These are phyloP conservation scores for Lissocephala sabroskyi DNA, from an alignment of 2,888 invertebrate species.

Conservation along the genomic window DNA sequence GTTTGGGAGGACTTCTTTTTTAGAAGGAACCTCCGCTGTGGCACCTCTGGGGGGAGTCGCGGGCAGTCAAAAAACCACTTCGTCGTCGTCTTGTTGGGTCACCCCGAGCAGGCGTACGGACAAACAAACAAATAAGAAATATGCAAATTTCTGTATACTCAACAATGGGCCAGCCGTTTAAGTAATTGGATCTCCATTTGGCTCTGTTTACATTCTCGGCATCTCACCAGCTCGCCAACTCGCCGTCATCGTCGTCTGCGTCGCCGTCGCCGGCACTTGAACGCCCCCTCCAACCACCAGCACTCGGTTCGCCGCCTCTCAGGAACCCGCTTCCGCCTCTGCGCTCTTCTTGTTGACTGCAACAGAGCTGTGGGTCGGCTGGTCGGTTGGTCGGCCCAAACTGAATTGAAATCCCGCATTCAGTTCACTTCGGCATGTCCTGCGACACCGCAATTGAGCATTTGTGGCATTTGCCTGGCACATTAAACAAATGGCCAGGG, in stretches of 20 bases:
- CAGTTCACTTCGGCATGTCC: constrained; percentile 55
- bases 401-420: constrained; percentile 42
- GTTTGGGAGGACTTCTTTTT: too few species aligned
- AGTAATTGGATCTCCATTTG: constrained; percentile 73
- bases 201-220: constrained; percentile 64
- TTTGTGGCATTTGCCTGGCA: constrained; percentile 42
- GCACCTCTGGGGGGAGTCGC: too few species aligned
- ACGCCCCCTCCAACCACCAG: constrained; percentile 35
- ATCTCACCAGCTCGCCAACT: constrained; percentile 28
- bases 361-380: too few species aligned
- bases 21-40: too few species aligned
- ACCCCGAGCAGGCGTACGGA: constrained; percentile 19
- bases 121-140: constrained; percentile 59
- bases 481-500: constrained; percentile 31
- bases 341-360: too few species aligned
- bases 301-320: too few species aligned
- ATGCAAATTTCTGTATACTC: constrained; percentile 70
- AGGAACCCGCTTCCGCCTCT: too few species aligned
- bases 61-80: constrained; percentile 8
- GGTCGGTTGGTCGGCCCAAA: constrained; percentile 9
- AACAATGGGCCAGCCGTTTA: constrained; percentile 72
- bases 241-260: too few species aligned
- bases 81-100: constrained; percentile 7
- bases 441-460: constrained; percentile 65
- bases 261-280: too few species aligned